Evolutionary conservation across 2,113 vertebrate species (phyloP).

Genomic region (Deroptyus accipitrinus): DNA sequence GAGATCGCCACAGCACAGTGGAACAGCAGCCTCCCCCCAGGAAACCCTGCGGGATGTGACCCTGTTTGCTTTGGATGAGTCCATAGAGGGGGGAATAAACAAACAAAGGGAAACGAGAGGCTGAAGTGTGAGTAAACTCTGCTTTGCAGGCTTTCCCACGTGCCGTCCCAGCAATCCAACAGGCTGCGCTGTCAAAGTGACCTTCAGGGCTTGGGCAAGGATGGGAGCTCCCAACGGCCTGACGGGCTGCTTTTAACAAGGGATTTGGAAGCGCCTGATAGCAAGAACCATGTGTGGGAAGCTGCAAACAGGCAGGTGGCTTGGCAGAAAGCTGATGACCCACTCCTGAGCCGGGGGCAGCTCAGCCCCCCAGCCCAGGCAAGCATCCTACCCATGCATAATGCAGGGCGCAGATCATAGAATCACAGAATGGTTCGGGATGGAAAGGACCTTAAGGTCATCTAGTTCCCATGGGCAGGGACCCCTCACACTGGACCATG

Average conservation of each 20-base stretch:
- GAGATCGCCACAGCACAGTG: not conserved
- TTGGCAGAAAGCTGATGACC: not conserved
- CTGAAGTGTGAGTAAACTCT: not conserved
- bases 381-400: accelerated
- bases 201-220: not conserved
- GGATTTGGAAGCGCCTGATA: not conserved
- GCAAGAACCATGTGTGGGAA: not conserved
- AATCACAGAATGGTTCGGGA: not conserved
- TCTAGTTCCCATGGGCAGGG: not conserved
- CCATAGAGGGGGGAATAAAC: not conserved
- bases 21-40: not conserved
- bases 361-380: accelerated
- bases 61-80: not conserved
- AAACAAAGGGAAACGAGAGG: not conserved
- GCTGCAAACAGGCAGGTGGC: not conserved
- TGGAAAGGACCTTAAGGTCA: not conserved
- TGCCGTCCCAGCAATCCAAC: not conserved
- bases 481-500: not conserved
- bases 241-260: not conserved
- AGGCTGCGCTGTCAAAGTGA: not conserved
- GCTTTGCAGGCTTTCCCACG: not conserved
- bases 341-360: accelerated
- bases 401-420: accelerated
- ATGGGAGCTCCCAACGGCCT: not conserved
- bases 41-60: not conserved